Base-by-base conservation (phyloP, 2,113 vertebrate species). In the Paralichthys olivaceus region DNA sequence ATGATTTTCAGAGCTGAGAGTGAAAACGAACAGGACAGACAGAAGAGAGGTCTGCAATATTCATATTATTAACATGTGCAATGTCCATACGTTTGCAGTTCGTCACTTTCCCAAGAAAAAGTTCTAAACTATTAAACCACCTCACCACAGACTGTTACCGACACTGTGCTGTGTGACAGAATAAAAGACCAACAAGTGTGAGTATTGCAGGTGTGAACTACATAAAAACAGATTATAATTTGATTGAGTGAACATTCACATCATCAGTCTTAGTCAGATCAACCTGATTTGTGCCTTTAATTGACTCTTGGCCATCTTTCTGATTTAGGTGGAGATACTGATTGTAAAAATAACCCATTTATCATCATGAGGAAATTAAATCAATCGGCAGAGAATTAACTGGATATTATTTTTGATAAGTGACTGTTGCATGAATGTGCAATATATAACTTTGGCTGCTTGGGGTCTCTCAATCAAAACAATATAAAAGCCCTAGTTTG, bases 101-200 rank as follows among this genome's bases (percentile, higher is more conserved):
- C 45, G 29, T 26, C 43, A 60, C 64, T 56, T 80, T 81, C 64
- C 63, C 25, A 32, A 23, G 23, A 80, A 77, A 83, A 57, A 68
- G 15, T 68, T 7, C 20, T 37, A 43, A 15, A 20, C 25, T n/a
- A 53, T 59, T 63, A 61, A 49, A 40, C 76, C 55, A n/a, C 53
- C 47, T 49, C 25, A 45, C 58, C 58, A 58, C 59, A 13, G 43
- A 49, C 23, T 54, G 9, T 23, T 3, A n/a, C 40, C 63, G 7
- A 53, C 6, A 22, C 69, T 28, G 55, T 58, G 70, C 25, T 75
- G 20, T 15, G 57, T 49, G 43, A 60, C 60, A 80, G 14, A 62
- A 66, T 23, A 56, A 7, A 73, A 72, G 54, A 55, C 32, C 32
- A 34, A 34, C 23, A 20, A 4, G 17, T 47, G 12, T 34, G 22